A percentile compares a stretch with the other conserved stretches of the same genome.
Evolutionary conservation across 2,888 invertebrate genomes (phyloP).

Genomic region (Drosophila parthenogenetica): DNA sequence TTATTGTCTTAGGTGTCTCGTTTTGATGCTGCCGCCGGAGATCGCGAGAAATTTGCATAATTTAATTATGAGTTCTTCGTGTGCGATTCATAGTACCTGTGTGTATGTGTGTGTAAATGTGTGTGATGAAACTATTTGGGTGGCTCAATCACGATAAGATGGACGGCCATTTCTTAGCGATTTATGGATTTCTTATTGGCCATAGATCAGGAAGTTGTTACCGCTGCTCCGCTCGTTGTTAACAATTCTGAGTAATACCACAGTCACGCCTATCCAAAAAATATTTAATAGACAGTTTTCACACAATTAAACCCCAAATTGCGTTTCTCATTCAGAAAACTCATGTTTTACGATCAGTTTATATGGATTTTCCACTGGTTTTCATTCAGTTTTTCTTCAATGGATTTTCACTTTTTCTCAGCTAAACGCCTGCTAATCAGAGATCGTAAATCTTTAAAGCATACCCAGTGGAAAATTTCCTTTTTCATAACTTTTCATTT

Average conservation of each 20-base stretch:
- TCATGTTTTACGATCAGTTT: constrained; percentile 50
- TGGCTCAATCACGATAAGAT: constrained; percentile 67
- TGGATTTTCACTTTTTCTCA: constrained; percentile 61
- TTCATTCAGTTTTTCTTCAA: constrained; percentile 29
- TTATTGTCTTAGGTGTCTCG: constrained; percentile 46
- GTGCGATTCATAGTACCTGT: constrained; percentile 28
- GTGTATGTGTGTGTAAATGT: constrained; percentile 5
- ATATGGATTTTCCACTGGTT: constrained; percentile 33
- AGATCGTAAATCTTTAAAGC: constrained; percentile 58
- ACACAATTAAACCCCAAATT: constrained; percentile 60
- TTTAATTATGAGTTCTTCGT: constrained; percentile 76
- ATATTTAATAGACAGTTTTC: constrained; percentile 44
- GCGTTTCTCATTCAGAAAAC: constrained; percentile 59
- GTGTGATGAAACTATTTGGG: constrained; percentile 56
- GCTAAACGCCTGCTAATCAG: constrained; percentile 61
- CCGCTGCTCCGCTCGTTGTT: constrained; percentile 6
- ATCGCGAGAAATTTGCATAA: constrained; percentile 70
- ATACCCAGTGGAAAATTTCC: constrained; percentile 29
- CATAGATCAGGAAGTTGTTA: constrained; percentile 66
- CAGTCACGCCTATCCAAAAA: constrained; percentile 9
- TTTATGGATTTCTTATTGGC: constrained; percentile 60
- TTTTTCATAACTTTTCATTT: constrained; percentile 80
- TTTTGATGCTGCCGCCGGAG: constrained; percentile 61
- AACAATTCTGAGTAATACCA: constrained; percentile 38
- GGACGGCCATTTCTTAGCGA: constrained; percentile 53